These are phyloP conservation scores for Carcharodon carcharias DNA, from an alignment of 2,797 vertebrate genomes.

Conservation along the genomic window DNA sequence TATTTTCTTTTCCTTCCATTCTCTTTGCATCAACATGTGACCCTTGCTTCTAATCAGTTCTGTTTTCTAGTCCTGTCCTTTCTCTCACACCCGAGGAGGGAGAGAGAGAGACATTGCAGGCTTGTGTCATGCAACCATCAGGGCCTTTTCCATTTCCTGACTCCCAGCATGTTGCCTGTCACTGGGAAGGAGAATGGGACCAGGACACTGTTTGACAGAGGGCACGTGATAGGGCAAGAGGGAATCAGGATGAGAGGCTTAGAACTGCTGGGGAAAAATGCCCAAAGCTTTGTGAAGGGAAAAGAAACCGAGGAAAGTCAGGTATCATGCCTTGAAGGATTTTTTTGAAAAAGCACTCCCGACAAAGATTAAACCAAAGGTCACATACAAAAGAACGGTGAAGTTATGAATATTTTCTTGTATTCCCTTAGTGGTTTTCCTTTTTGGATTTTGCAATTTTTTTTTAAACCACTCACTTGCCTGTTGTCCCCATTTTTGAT, in stretches of 20 bases:
- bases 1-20: background rate
- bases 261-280: background rate
- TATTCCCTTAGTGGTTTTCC: background rate
- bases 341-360: background rate
- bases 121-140: background rate
- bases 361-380: background rate
- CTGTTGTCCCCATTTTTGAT: background rate
- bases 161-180: background rate
- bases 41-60: background rate
- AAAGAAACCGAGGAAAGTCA: background rate
- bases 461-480: background rate
- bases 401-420: background rate
- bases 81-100: background rate
- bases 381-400: background rate
- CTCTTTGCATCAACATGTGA: background rate
- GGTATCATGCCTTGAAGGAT: background rate
- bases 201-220: background rate
- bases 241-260: background rate
- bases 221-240: background rate
- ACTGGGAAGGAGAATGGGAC: background rate
- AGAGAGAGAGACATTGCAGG: background rate
- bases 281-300: background rate
- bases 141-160: background rate
- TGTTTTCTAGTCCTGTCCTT: too few species aligned
- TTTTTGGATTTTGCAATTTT: background rate